Evolutionary conservation across 2,797 vertebrate species (phyloP).

Genomic region (Fringilla coelebs): DNA sequence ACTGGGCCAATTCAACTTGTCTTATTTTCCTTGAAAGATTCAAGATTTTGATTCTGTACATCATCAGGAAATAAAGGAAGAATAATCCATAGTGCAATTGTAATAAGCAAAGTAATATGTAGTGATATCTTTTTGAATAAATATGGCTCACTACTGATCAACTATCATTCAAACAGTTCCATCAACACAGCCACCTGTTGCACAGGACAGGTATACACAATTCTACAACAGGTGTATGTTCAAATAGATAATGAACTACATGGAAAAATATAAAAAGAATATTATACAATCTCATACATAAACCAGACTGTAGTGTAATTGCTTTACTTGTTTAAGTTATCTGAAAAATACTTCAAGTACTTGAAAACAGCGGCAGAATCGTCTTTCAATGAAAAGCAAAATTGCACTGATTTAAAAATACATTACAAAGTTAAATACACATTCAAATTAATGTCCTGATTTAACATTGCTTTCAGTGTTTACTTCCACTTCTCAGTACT

Average conservation of each 20-base stretch:
- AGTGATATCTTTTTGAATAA: constrained; percentile 68
- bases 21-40: constrained; percentile 62
- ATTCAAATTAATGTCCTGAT: constrained; percentile 66
- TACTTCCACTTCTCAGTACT: neutral
- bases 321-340: constrained; percentile 57
- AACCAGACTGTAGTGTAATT: constrained; percentile 44
- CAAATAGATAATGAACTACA: constrained; percentile 41
- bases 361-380: constrained; percentile 47
- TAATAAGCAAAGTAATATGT: constrained; percentile 67
- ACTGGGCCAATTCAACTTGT: constrained; percentile 71
- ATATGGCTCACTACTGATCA: constrained; percentile 74
- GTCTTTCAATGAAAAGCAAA: constrained; percentile 50
- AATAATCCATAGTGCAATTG: constrained; percentile 75
- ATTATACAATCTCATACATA: constrained; percentile 58
- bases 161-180: constrained; percentile 41
- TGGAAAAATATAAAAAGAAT: constrained; percentile 61
- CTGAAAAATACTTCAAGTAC: constrained; percentile 62
- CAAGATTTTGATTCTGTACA: constrained; percentile 73
- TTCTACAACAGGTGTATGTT: constrained; percentile 43
- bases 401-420: constrained; percentile 63
- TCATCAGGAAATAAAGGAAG: constrained; percentile 61
- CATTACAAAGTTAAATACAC: constrained; percentile 61
- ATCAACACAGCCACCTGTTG: constrained; percentile 42
- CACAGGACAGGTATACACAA: constrained; percentile 46
- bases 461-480: constrained; percentile 60